Conservation (phyloP, 2,113 vertebrate genomes). For the Piaya cayana region DNA sequence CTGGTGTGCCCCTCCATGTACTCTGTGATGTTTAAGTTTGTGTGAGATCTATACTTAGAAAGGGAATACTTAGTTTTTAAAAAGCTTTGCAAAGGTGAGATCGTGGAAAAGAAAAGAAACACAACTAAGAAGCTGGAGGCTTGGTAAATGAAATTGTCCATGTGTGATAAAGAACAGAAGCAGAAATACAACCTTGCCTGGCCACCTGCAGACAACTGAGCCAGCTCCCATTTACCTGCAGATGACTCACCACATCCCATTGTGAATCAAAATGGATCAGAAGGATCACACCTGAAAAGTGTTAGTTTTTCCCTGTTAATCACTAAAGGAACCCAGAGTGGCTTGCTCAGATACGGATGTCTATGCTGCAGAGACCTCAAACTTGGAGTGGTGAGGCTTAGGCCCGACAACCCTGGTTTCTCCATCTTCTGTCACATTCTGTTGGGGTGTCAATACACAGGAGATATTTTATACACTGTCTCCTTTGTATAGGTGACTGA, state of each 20-base stretch:
- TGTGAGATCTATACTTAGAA: neutral
- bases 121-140: neutral
- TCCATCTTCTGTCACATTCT: neutral
- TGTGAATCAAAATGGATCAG: neutral
- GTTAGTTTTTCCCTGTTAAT: neutral
- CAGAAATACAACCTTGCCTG: neutral
- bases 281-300: neutral
- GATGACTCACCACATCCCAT: neutral
- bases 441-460: neutral
- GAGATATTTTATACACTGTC: neutral
- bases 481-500: neutral
- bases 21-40: neutral
- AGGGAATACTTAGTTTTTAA: neutral
- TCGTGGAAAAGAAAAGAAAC: neutral
- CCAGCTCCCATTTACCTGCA: fast-evolving
- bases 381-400: neutral
- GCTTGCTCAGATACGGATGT: neutral
- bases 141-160: neutral
- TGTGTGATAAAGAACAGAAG: neutral
- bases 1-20: neutral
- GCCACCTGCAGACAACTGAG: neutral
- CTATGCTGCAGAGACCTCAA: neutral
- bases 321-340: neutral
- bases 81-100: neutral
- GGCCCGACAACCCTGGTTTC: neutral